A percentile compares a stretch with the other conserved stretches of the same genome.
phyloP scores from a whole-genome alignment of 2,113 vertebrate genomes.

The Leptobrachium ailaonicum region DNA sequence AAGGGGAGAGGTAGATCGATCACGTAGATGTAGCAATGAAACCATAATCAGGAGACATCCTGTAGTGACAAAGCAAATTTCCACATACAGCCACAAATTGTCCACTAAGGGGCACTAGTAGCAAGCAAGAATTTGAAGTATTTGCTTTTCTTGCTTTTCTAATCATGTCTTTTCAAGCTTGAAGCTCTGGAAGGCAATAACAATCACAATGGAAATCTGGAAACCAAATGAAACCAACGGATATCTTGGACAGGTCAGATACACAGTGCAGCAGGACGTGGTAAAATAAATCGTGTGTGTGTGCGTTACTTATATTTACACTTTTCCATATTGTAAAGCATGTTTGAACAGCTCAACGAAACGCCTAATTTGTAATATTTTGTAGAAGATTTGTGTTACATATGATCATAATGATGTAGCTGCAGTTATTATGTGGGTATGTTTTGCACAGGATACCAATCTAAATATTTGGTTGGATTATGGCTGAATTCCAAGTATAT shows the following conservation, averaged over 20 bases:
- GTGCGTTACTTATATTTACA: too few relatives aligned
- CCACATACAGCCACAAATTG: background rate
- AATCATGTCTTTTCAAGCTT: background rate
- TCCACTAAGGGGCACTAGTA: slow-evolving; percentile 31
- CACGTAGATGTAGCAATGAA: background rate
- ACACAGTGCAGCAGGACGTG: background rate
- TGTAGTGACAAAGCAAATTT: background rate
- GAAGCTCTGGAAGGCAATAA: background rate
- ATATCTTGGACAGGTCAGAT: background rate
- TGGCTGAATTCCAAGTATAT: too few relatives aligned
- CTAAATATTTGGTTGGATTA: too few relatives aligned
- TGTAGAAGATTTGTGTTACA: too few relatives aligned
- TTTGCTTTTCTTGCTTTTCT: background rate
- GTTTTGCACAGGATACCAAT: too few relatives aligned
- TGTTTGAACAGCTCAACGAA: too few relatives aligned
- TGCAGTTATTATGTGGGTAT: too few relatives aligned
- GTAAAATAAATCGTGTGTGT: background rate
- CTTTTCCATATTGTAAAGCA: too few relatives aligned
- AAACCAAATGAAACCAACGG: slow-evolving; percentile 7
- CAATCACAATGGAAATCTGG: background rate
- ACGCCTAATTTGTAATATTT: too few relatives aligned
- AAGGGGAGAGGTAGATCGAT: background rate
- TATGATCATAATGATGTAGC: too few relatives aligned
- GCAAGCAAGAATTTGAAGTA: background rate
- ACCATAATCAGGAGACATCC: background rate